A percentile compares a stretch with the other conserved stretches of the same genome.
phyloP scores from a whole-genome alignment of 1,140 invertebrate species.

The Thrips palmi region DNA sequence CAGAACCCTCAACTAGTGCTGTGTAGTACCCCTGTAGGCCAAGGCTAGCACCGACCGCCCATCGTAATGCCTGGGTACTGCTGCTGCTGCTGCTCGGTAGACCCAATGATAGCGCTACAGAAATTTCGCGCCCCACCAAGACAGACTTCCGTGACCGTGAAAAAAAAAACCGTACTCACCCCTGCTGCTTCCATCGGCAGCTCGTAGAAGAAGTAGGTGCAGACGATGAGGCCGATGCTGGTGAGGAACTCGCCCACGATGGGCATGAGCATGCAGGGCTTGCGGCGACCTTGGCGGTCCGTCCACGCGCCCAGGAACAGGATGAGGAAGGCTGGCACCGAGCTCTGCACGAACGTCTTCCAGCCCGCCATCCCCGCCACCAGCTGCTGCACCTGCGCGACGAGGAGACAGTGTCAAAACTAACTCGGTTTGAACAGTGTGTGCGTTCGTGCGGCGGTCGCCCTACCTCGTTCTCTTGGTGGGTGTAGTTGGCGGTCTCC shows the following conservation, averaged over 20 bases:
- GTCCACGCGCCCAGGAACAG: constrained; percentile 45
- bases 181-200: constrained; percentile 54
- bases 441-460: too few relatives aligned
- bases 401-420: too few relatives aligned
- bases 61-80: too few relatives aligned
- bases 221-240: constrained; percentile 53
- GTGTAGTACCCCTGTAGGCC: too few relatives aligned
- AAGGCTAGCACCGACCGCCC: too few relatives aligned
- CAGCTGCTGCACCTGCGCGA: constrained; percentile 44
- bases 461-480: constrained; percentile 50
- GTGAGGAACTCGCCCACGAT: constrained; percentile 63
- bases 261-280: constrained; percentile 67
- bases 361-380: constrained; percentile 60
- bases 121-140: too few relatives aligned
- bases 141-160: too few relatives aligned
- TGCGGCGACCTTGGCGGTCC: constrained; percentile 40
- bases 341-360: constrained; percentile 59
- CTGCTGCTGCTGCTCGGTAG: too few relatives aligned
- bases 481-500: constrained; percentile 46
- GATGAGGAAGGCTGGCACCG: constrained; percentile 51
- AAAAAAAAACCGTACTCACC: too few relatives aligned
- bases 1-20: too few relatives aligned
- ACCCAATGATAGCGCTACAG: too few relatives aligned
- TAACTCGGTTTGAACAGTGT: too few relatives aligned
- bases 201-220: constrained; percentile 47